Evolutionary conservation across 2,113 vertebrate species (phyloP).

Genomic region (Nyctibius bracteatus): DNA sequence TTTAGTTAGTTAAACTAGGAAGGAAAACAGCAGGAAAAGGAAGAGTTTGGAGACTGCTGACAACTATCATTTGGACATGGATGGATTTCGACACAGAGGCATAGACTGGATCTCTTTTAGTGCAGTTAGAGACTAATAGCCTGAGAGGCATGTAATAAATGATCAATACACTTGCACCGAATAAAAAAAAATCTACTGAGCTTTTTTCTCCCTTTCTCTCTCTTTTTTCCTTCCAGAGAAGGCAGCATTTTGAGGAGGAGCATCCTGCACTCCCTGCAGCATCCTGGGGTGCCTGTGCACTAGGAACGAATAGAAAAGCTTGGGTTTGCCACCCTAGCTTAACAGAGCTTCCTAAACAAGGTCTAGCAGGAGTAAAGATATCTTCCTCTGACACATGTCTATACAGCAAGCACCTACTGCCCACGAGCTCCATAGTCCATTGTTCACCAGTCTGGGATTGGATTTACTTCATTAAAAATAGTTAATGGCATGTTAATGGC

Average conservation of each 20-base stretch:
- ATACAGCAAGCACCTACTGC: background rate
- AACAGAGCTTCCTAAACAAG: background rate
- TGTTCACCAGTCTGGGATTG: background rate
- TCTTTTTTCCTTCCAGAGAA: background rate
- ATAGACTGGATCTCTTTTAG: background rate
- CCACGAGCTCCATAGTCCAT: background rate
- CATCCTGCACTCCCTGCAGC: background rate
- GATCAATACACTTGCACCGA: background rate
- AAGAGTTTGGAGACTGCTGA: background rate
- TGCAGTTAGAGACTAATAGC: background rate
- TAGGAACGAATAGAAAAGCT: background rate
- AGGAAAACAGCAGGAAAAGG: background rate
- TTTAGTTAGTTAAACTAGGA: background rate
- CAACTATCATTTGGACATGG: background rate
- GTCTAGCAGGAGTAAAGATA: background rate
- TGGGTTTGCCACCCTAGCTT: background rate
- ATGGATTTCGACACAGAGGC: background rate
- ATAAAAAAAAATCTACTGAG: background rate
- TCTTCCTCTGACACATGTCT: background rate
- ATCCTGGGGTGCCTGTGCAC: background rate
- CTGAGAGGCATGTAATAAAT: background rate
- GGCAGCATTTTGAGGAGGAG: background rate
- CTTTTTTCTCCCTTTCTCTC: background rate
- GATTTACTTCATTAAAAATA: constrained; percentile 31
- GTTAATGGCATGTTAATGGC: constrained; percentile 32